These are phyloP conservation scores for Mamestra configurata DNA, from an alignment of 1,140 invertebrate species.

Conservation along the genomic window DNA sequence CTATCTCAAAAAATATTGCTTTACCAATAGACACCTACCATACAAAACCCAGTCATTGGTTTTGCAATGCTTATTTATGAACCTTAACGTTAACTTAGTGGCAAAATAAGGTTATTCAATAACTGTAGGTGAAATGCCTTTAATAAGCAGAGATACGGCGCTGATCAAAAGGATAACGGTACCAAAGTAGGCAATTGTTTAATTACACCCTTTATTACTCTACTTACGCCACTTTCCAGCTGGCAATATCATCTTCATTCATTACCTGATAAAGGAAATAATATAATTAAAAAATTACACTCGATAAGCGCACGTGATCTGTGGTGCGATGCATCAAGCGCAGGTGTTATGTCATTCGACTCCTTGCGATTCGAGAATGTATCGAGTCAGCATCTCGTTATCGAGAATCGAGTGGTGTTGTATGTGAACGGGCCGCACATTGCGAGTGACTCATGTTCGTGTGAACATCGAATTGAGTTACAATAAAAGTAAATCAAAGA, in stretches of 20 bases:
- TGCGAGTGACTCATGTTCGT: slow-evolving; percentile 63
- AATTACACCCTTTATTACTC: slow-evolving; percentile 3
- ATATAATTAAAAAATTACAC: slow-evolving; percentile 30
- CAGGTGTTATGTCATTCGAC: slow-evolving; percentile 73
- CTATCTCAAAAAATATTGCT: neutral
- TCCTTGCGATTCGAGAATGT: slow-evolving; percentile 64
- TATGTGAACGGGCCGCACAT: slow-evolving; percentile 64
- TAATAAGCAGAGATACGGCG: neutral
- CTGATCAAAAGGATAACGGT: slow-evolving; percentile 11
- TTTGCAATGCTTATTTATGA: neutral
- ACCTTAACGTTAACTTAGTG: neutral
- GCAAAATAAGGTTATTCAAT: neutral
- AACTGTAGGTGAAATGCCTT: neutral
- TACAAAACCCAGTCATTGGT: neutral
- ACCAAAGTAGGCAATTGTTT: neutral
- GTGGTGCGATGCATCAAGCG: slow-evolving; percentile 52
- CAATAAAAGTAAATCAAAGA: slow-evolving; percentile 5
- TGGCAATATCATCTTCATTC: neutral
- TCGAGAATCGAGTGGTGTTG: slow-evolving; percentile 64
- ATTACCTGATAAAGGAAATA: slow-evolving; percentile 33
- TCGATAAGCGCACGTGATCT: slow-evolving; percentile 24
- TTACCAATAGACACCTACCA: too few relatives aligned
- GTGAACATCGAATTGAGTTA: slow-evolving; percentile 54
- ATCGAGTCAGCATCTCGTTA: slow-evolving; percentile 66
- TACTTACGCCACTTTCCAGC: neutral